These are phyloP conservation scores for Upupa epops DNA, from an alignment of 2,113 vertebrate genomes.

Conservation along the genomic window DNA sequence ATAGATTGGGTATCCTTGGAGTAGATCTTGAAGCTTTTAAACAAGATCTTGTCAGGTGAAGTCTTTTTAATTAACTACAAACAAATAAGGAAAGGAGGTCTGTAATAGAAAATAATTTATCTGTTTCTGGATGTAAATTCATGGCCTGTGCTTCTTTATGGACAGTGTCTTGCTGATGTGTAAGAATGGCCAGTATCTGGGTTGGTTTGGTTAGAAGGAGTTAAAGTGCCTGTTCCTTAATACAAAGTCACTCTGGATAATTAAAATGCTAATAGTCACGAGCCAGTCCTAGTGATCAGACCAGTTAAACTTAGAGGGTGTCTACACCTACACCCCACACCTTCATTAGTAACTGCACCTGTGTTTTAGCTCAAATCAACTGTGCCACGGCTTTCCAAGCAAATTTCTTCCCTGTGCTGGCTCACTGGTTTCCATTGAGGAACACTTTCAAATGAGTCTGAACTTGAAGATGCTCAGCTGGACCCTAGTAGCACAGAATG, in stretches of 20 bases:
- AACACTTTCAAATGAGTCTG: background rate
- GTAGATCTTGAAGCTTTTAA: background rate
- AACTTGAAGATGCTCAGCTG: background rate
- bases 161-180: background rate
- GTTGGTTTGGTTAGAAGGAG: background rate
- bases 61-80: too few relatives aligned
- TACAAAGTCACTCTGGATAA: background rate
- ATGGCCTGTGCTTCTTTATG: background rate
- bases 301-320: background rate
- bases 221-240: background rate
- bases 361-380: background rate
- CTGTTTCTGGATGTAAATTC: background rate
- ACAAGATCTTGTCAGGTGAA: background rate
- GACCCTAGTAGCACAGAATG: background rate
- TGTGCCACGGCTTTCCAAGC: background rate
- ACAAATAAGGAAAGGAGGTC: too few relatives aligned
- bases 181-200: background rate
- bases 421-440: background rate
- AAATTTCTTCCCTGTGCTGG: background rate
- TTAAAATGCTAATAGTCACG: background rate
- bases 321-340: background rate
- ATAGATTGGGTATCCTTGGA: background rate
- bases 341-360: background rate
- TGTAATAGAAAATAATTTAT: too few relatives aligned
- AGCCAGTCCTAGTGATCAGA: background rate